These are phyloP conservation scores for Perithous albicinctus DNA, from an alignment of 2,888 invertebrate genomes.

Conservation along the genomic window DNA sequence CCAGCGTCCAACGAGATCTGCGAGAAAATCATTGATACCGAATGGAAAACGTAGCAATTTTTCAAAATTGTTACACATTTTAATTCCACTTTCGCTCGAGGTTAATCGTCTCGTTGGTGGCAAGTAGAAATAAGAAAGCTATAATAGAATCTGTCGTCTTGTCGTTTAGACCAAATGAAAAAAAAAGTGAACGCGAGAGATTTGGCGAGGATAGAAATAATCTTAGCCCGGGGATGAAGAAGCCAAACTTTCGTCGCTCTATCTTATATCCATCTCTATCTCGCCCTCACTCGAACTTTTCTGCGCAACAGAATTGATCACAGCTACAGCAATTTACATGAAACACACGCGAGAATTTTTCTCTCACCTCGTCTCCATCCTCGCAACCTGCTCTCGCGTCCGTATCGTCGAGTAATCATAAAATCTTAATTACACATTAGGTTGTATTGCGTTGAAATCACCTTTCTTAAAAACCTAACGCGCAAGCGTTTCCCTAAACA, in stretches of 20 bases:
- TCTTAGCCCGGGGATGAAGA: constrained; percentile 46
- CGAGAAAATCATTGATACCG: constrained; percentile 2
- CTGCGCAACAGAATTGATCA: constrained; percentile 77
- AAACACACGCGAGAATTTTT: constrained; percentile 60
- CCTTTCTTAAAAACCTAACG: constrained; percentile 72
- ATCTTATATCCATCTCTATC: constrained; percentile 26
- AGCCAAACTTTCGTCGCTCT: constrained; percentile 52
- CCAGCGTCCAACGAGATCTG: constrained; percentile 65
- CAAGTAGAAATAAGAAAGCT: constrained; percentile 46
- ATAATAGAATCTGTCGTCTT: constrained; percentile 24
- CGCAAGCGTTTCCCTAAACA: constrained; percentile 51
- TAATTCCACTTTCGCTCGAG: constrained; percentile 5
- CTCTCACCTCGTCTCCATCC: constrained; percentile 17
- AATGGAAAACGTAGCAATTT: constrained; percentile 4
- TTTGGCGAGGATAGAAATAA: constrained; percentile 47
- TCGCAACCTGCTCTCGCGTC: constrained; percentile 29
- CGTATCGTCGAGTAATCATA: constrained; percentile 68
- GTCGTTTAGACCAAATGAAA: constrained; percentile 49
- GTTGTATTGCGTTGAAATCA: constrained; percentile 80
- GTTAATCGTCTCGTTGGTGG: constrained; percentile 44
- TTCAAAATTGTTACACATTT: constrained; percentile 7
- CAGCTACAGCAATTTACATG: constrained; percentile 80
- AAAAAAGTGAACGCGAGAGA: constrained; percentile 49
- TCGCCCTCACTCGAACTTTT: constrained; percentile 55
- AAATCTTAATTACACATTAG: constrained; percentile 72